These are phyloP conservation scores for Ascidia mentula DNA, from an alignment of 23 tunicate genomes.

Conservation along the genomic window DNA sequence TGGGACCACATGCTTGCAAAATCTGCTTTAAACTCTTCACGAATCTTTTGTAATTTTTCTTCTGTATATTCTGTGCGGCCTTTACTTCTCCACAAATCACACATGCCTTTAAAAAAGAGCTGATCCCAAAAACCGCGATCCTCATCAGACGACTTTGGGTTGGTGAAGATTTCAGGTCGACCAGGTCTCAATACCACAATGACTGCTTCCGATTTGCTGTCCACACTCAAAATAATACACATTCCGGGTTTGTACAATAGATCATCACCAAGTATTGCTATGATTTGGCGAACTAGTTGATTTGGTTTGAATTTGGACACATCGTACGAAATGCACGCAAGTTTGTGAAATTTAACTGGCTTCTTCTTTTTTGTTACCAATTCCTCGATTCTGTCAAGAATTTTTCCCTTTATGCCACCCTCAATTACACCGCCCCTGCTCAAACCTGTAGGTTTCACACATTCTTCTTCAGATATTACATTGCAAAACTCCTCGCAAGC, in stretches of 20 bases:
- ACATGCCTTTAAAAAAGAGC: neutral
- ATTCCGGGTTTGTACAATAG: neutral
- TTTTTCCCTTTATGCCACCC: neutral
- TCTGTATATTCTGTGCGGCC: neutral
- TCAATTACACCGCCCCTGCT: neutral
- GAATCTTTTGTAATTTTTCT: neutral
- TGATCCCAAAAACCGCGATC: neutral
- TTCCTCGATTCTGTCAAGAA: neutral
- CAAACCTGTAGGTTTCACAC: neutral
- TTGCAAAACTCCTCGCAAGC: neutral
- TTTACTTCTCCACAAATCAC: neutral
- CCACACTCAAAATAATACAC: neutral
- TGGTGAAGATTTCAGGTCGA: neutral
- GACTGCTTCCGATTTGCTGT: neutral
- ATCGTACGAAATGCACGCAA: neutral
- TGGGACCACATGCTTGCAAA: neutral
- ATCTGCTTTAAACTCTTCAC: neutral
- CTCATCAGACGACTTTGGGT: neutral
- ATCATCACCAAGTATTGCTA: neutral
- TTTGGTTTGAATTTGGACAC: neutral
- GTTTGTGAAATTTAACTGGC: neutral
- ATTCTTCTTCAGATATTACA: neutral
- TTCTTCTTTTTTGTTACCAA: neutral
- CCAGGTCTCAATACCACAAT: neutral
- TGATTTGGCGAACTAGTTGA: neutral